Conservation (phyloP, 2,888 invertebrate genomes). For the Ecliptopera silaceata region DNA sequence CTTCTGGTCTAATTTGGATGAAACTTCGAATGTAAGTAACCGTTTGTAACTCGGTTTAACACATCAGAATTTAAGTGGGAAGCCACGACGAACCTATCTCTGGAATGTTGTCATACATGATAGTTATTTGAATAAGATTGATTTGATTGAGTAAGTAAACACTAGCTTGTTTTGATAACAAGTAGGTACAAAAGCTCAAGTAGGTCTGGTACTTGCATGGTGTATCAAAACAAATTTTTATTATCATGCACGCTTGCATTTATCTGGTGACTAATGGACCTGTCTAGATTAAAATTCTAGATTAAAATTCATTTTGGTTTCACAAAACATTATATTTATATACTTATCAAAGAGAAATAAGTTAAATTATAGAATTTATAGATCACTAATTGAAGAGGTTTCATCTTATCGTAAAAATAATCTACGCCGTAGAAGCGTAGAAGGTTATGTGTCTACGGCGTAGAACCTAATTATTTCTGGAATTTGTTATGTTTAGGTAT, state of each 20-base stretch:
- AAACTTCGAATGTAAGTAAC: no score
- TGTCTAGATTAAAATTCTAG: constrained; percentile 20
- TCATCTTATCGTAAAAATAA: constrained; percentile 1
- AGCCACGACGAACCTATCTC: no score
- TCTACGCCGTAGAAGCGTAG: constrained; percentile 18
- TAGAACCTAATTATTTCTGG: no score
- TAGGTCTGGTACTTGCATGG: not conserved
- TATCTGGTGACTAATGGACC: constrained; percentile 26
- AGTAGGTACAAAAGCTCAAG: no score
- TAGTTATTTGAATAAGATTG: no score
- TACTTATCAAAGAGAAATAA: not conserved
- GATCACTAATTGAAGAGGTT: not conserved
- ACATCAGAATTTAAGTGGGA: no score
- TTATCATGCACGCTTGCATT: not conserved
- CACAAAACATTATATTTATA: constrained; percentile 8
- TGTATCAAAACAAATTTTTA: not conserved
- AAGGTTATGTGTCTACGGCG: constrained; percentile 2
- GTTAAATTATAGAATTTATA: no score
- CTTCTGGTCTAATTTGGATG: no score
- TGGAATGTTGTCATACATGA: no score
- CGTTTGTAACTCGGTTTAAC: no score
- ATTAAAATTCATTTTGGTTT: constrained; percentile 12
- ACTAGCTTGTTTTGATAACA: not conserved
- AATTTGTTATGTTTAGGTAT: no score
- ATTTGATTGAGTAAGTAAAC: no score